Evolutionary conservation across 2,797 vertebrate species (phyloP).

Genomic region (Bufotes viridis): DNA sequence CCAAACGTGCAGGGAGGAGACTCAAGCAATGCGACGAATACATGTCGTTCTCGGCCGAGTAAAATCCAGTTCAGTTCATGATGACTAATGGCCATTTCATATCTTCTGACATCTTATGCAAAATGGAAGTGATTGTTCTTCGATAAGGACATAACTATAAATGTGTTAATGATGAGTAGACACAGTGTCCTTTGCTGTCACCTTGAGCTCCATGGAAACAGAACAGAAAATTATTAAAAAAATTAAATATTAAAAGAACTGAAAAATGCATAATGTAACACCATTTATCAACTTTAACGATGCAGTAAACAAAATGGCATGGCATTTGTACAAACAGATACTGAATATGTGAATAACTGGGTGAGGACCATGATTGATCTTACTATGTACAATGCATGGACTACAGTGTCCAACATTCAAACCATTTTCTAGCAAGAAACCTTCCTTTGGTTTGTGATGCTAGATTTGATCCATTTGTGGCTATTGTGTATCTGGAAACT

Average conservation of each 20-base stretch:
- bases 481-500: not conserved
- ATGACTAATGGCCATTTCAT: no score
- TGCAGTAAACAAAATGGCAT: not conserved
- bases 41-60: no score
- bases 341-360: not conserved
- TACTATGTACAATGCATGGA: not conserved
- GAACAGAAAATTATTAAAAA: no score
- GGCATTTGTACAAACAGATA: not conserved
- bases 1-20: no score
- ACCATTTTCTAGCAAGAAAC: not conserved
- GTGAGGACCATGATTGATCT: not conserved
- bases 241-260: no score
- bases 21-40: no score
- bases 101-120: no score
- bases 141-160: no score
- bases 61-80: no score
- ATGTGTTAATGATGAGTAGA: no score
- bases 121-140: no score
- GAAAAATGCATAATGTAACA: not conserved
- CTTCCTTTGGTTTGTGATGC: not conserved
- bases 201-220: not conserved
- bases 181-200: no score
- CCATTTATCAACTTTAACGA: not conserved
- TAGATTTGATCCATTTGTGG: not conserved
- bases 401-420: not conserved